These are phyloP conservation scores for Belgica antarctica DNA, from an alignment of 2,888 invertebrate genomes.

Conservation along the genomic window DNA sequence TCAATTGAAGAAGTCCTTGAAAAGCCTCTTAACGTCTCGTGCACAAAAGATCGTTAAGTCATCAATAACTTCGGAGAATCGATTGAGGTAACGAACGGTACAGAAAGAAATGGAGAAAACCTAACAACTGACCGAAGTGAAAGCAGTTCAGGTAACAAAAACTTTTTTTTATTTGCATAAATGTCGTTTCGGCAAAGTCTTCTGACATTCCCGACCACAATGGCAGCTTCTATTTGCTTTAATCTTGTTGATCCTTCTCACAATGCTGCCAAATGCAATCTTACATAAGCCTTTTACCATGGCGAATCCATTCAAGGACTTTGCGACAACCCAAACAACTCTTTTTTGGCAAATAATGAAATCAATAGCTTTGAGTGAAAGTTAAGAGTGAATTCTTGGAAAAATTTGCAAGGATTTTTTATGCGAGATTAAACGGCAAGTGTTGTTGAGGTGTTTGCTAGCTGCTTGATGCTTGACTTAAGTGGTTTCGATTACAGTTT, in stretches of 20 bases:
- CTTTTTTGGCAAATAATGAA: conserved; percentile 22
- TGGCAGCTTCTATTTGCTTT: conserved; percentile 26
- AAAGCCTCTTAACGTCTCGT: conserved; percentile 28
- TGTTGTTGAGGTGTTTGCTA: too few species aligned
- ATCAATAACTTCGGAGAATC: conserved; percentile 16
- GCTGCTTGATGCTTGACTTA: too few species aligned
- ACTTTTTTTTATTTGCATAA: conserved; percentile 14
- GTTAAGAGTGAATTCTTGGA: not conserved
- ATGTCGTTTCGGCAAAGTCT: not conserved
- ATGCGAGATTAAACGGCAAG: not conserved
- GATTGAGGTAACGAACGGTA: not conserved
- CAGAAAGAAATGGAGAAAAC: not conserved
- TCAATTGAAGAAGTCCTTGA: conserved; percentile 41
- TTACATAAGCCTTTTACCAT: conserved; percentile 38
- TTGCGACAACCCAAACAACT: not conserved
- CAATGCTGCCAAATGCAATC: conserved; percentile 34
- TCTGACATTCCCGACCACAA: conserved; percentile 29
- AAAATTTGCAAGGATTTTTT: not conserved
- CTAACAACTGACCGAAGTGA: conserved; percentile 13
- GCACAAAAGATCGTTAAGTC: not conserved
- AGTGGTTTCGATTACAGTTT: too few species aligned
- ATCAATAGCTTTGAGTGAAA: not conserved
- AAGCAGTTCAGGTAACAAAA: conserved; percentile 16
- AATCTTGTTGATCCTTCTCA: conserved; percentile 32
- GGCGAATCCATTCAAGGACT: not conserved